A percentile compares a stretch with the other conserved stretches of the same genome.
These are phyloP conservation scores for Thunnus maccoyii DNA, from an alignment of 2,113 vertebrate genomes.

Conservation along the genomic window DNA sequence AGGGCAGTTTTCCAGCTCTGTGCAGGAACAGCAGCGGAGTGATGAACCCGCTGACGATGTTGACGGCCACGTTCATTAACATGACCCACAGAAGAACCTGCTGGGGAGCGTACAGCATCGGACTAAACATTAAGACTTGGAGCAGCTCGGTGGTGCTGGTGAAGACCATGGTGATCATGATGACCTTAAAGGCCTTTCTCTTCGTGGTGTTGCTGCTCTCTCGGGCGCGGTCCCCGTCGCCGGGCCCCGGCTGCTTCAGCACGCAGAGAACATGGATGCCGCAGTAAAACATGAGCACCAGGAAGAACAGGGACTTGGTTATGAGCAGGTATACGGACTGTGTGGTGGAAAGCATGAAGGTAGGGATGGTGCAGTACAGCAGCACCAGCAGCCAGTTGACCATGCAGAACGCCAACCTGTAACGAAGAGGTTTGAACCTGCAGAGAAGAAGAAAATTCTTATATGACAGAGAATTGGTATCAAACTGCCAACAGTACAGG, in stretches of 20 bases:
- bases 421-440: slow-evolving; percentile 11
- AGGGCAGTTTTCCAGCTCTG: neutral
- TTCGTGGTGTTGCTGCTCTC: neutral
- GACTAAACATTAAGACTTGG: neutral
- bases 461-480: no score
- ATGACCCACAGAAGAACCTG: no score
- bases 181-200: no score
- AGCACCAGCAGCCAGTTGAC: slow-evolving; percentile 1
- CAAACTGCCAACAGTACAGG: no score
- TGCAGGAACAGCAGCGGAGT: slow-evolving; percentile 5
- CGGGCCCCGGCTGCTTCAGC: slow-evolving; percentile 1
- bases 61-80: neutral
- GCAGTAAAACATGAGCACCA: neutral
- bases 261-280: neutral
- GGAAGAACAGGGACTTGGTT: neutral
- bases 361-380: neutral
- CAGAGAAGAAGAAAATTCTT: neutral
- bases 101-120: neutral
- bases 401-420: neutral
- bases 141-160: neutral
- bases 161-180: no score
- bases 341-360: rapidly evolving
- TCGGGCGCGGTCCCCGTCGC: neutral
- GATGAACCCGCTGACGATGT: neutral
- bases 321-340: neutral